These are phyloP conservation scores for Eubasilissa splendida DNA, from an alignment of 2,888 invertebrate genomes.

Conservation along the genomic window DNA sequence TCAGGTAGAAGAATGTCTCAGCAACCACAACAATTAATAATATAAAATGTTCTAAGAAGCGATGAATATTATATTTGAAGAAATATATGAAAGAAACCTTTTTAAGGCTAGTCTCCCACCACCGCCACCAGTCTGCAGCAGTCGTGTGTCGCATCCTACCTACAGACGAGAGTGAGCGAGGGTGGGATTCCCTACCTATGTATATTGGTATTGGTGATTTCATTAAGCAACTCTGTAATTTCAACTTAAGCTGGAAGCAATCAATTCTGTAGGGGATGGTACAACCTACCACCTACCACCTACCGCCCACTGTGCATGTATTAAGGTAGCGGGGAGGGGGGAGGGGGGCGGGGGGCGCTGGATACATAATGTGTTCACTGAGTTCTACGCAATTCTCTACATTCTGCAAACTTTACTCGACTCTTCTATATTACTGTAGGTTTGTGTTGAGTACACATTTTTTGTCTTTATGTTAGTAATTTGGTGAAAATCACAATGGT, in stretches of 20 bases:
- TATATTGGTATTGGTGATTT: constrained; percentile 31
- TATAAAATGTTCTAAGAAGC: no score
- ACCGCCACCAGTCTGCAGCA: background rate
- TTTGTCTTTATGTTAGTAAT: no score
- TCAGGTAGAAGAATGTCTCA: no score
- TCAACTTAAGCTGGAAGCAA: constrained; percentile 38
- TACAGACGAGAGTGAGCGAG: background rate
- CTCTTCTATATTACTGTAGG: no score
- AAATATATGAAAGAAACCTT: background rate
- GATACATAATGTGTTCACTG: no score
- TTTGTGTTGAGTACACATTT: no score
- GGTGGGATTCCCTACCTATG: background rate
- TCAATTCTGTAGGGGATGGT: constrained; percentile 32
- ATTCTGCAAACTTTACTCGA: constrained; percentile 8
- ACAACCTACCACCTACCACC: background rate
- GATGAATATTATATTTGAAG: no score
- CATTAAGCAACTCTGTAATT: constrained; percentile 39
- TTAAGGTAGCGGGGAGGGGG: background rate
- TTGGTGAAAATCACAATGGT: no score
- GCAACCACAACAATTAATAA: no score
- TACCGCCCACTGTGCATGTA: background rate
- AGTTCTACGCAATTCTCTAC: constrained; percentile 21
- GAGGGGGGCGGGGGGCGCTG: background rate
- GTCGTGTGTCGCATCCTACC: background rate
- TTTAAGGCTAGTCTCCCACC: background rate